phyloP scores from a whole-genome alignment of 2,888 invertebrate genomes.

The Xestia ashworthii region DNA sequence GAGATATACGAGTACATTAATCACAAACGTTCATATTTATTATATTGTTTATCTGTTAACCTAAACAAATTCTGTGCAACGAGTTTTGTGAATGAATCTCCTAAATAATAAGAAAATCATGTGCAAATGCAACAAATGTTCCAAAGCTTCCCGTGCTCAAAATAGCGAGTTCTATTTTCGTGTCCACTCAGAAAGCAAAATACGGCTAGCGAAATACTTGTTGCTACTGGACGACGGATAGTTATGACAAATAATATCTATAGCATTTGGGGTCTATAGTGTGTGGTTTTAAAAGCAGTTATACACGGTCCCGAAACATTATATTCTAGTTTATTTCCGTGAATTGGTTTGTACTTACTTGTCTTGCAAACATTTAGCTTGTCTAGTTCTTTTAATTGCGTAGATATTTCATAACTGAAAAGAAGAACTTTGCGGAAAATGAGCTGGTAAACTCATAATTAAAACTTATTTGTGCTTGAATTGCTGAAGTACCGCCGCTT shows the following conservation, averaged over 20 bases:
- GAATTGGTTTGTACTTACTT: not conserved
- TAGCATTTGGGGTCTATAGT: not conserved
- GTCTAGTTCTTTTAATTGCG: not conserved
- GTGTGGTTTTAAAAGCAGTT: not conserved
- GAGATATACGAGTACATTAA: no score
- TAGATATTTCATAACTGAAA: no score
- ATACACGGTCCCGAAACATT: not conserved
- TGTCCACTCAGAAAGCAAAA: conserved; percentile 25
- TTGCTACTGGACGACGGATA: conserved; percentile 7
- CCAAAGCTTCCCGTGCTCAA: conserved; percentile 22
- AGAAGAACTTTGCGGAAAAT: not conserved
- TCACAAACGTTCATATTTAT: no score
- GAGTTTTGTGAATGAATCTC: not conserved
- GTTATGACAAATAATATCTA: conserved; percentile 2
- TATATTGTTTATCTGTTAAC: not conserved
- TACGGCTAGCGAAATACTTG: conserved; percentile 15
- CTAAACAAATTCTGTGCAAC: not conserved
- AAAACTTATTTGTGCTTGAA: no score
- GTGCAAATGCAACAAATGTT: conserved; percentile 25
- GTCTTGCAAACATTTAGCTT: not conserved
- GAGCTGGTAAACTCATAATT: not conserved
- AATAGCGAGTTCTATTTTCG: conserved; percentile 44
- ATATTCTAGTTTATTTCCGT: not conserved
- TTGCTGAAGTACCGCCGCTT: not conserved
- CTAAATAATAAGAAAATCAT: conserved; percentile 32